phyloP scores from a whole-genome alignment of 2,888 invertebrate species.

The Galeopsomyia nigrocyanea region DNA sequence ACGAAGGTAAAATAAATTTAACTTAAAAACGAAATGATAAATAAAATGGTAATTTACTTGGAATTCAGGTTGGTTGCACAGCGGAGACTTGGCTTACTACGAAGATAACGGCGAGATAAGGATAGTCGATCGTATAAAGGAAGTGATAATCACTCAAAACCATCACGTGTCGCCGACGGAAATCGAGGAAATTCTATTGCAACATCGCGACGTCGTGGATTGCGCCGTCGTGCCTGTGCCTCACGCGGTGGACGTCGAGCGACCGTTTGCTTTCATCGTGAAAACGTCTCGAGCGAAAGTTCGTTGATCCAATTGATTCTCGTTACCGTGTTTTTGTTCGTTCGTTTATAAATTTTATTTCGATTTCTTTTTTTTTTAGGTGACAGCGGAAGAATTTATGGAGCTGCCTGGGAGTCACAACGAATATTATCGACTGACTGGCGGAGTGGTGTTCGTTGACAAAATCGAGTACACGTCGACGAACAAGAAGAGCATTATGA shows the following conservation, averaged over 20 bases:
- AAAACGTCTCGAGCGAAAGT: slow-evolving; percentile 50
- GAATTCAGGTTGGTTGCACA: slow-evolving; percentile 58
- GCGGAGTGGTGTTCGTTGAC: slow-evolving; percentile 58
- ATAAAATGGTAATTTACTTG: too few species aligned
- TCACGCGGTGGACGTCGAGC: slow-evolving; percentile 56
- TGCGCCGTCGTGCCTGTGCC: slow-evolving; percentile 58
- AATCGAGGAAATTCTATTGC: slow-evolving; percentile 56
- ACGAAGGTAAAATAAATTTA: slow-evolving; percentile 64
- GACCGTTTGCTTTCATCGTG: slow-evolving; percentile 59
- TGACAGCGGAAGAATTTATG: slow-evolving; percentile 56
- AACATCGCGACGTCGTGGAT: slow-evolving; percentile 57
- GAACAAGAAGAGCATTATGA: slow-evolving; percentile 53
- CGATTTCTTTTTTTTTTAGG: slow-evolving; percentile 46
- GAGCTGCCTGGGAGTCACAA: slow-evolving; percentile 52
- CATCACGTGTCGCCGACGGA: slow-evolving; percentile 59
- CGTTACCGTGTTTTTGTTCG: not conserved
- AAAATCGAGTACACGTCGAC: slow-evolving; percentile 55
- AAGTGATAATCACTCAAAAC: slow-evolving; percentile 60
- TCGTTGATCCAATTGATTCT: not conserved
- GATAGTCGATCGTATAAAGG: slow-evolving; percentile 60
- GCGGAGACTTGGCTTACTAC: slow-evolving; percentile 61
- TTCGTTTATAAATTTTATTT: not conserved
- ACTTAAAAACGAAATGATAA: too few species aligned
- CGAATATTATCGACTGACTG: slow-evolving; percentile 55
- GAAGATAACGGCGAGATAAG: slow-evolving; percentile 59